Evolutionary conservation across 1,140 invertebrate genomes (phyloP).

Genomic region (Cydia splendana): DNA sequence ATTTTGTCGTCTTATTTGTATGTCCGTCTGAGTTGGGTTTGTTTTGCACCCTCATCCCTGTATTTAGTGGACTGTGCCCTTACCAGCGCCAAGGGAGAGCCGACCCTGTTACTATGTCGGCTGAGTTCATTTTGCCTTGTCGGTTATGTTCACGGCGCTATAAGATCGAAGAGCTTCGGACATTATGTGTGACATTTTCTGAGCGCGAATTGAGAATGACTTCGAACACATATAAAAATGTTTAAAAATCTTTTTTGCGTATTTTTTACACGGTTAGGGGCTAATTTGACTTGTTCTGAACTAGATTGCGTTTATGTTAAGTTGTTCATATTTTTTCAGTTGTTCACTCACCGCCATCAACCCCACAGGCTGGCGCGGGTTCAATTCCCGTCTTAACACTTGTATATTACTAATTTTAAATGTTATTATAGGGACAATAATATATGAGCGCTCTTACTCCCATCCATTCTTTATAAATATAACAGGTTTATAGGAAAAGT

Average conservation of each 20-base stretch:
- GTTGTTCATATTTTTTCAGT: conserved; percentile 30
- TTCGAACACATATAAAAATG: too few relatives aligned
- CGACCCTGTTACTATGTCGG: conserved; percentile 12
- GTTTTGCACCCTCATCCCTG: conserved; percentile 62
- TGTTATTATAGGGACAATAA: not conserved
- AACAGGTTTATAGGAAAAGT: too few relatives aligned
- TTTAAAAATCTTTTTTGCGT: not conserved
- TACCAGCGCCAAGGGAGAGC: not conserved
- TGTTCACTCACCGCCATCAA: conserved; percentile 36
- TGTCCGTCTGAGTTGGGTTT: conserved; percentile 58
- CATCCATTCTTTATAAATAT: too few relatives aligned
- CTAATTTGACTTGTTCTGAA: not conserved
- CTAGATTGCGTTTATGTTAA: conserved; percentile 19
- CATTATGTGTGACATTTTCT: not conserved
- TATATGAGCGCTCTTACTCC: too few relatives aligned
- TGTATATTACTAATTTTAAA: not conserved
- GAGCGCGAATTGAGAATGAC: not conserved
- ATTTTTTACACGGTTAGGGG: not conserved
- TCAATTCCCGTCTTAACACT: not conserved
- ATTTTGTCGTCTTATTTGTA: conserved; percentile 51
- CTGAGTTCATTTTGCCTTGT: conserved; percentile 3
- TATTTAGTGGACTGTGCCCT: conserved; percentile 48
- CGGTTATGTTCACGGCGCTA: conserved; percentile 29
- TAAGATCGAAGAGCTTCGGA: conserved; percentile 39
- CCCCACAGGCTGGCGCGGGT: not conserved